Conservation (phyloP, 2,888 invertebrate genomes). For the Microctonus aethiopoides region DNA sequence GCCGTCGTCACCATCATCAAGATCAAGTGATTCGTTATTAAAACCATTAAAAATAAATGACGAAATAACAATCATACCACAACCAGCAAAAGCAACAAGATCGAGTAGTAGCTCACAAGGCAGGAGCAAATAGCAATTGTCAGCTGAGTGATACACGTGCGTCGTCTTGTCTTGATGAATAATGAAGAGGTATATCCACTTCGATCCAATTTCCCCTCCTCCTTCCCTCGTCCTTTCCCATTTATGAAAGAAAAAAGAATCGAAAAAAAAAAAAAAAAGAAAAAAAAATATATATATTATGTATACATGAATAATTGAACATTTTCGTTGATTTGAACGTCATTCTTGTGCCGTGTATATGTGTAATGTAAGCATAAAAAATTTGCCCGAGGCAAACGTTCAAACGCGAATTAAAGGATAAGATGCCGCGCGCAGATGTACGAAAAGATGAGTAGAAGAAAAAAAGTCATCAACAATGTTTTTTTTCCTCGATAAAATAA, state of each 20-base stretch:
- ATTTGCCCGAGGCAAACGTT: constrained; percentile 48
- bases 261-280: not conserved
- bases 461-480: not conserved
- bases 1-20: constrained; percentile 66
- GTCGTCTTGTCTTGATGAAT: constrained; percentile 55
- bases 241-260: constrained; percentile 36
- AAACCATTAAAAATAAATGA: constrained; percentile 89
- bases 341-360: constrained; percentile 54
- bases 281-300: not conserved
- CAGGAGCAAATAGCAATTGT: constrained; percentile 65
- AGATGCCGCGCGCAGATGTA: constrained; percentile 11
- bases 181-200: not conserved
- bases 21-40: constrained; percentile 73
- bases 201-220: not conserved
- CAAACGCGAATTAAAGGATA: not conserved
- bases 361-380: constrained; percentile 52
- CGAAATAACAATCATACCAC: constrained; percentile 90
- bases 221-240: constrained; percentile 19
- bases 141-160: constrained; percentile 57
- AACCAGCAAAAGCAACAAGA: constrained; percentile 73
- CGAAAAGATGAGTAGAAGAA: not conserved
- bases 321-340: not conserved
- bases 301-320: constrained; percentile 22
- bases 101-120: constrained; percentile 53
- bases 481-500: not conserved